A percentile compares a stretch with the other conserved stretches of the same genome.
Conservation (phyloP, 2,113 vertebrate genomes). For the Etia nguti region DNA sequence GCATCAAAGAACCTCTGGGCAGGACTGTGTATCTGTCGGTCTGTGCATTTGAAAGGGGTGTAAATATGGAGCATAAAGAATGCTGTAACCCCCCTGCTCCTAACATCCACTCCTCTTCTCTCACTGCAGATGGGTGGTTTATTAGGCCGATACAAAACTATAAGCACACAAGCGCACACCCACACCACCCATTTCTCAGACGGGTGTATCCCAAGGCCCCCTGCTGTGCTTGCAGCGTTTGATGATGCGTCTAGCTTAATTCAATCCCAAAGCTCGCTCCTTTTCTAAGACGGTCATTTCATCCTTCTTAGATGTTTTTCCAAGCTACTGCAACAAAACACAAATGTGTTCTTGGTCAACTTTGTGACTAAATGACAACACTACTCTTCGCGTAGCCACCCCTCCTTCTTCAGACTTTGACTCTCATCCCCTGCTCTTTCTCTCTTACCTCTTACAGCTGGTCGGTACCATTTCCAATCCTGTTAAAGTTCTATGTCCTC, state of each 20-base stretch:
- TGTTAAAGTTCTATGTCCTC: slow-evolving; percentile 62
- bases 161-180: slow-evolving; percentile 51
- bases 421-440: slow-evolving; percentile 50
- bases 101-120: slow-evolving; percentile 39
- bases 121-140: slow-evolving; percentile 55
- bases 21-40: slow-evolving; percentile 47
- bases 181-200: slow-evolving; percentile 53
- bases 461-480: slow-evolving; percentile 66
- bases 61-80: slow-evolving; percentile 58
- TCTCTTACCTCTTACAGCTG: slow-evolving; percentile 51
- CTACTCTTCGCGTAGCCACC: background rate
- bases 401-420: slow-evolving; percentile 41
- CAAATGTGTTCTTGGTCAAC: background rate
- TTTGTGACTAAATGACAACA: slow-evolving; percentile 12
- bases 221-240: slow-evolving; percentile 62
- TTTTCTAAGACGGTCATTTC: background rate
- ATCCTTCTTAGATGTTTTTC: background rate
- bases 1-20: slow-evolving; percentile 64
- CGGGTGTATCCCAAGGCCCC: slow-evolving; percentile 62
- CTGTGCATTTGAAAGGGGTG: slow-evolving; percentile 54
- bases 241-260: slow-evolving; percentile 59
- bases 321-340: slow-evolving; percentile 5
- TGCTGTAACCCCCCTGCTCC: slow-evolving; percentile 28
- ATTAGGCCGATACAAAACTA: slow-evolving; percentile 55
- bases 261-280: slow-evolving; percentile 28